Conservation (phyloP, 2,113 vertebrate species). For the Pithys albifrons region DNA sequence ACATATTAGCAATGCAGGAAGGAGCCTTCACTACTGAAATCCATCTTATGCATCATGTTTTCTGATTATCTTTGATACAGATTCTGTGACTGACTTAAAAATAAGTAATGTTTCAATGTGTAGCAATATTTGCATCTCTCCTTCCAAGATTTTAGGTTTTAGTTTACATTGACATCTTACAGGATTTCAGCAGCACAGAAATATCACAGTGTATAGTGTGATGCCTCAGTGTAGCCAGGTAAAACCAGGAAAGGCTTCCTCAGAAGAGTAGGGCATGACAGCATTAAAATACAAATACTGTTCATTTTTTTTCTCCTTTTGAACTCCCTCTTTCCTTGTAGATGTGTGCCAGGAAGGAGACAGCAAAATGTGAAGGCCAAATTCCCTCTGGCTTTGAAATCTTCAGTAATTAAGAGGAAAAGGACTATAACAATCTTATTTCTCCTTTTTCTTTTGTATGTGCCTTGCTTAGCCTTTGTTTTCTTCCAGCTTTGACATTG, state of each 20-base stretch:
- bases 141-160: neutral
- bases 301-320: neutral
- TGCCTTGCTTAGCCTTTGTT: neutral
- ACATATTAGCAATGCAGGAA: neutral
- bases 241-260: neutral
- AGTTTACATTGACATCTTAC: neutral
- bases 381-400: neutral
- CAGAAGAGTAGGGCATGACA: too few species aligned
- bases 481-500: neutral
- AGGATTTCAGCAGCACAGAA: neutral
- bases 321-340: neutral
- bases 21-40: neutral
- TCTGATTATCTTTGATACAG: neutral
- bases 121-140: neutral
- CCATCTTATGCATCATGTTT: accelerated
- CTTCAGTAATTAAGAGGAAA: neutral
- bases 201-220: neutral
- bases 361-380: neutral
- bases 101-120: accelerated
- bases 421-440: neutral
- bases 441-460: neutral
- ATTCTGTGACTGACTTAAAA: neutral
- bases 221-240: neutral
- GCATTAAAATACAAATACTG: neutral
- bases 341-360: neutral